Percentiles rank a stretch among this genome's conserved stretches.
These are phyloP conservation scores for Gobius niger DNA, from an alignment of 2,113 vertebrate species.

Conservation along the genomic window DNA sequence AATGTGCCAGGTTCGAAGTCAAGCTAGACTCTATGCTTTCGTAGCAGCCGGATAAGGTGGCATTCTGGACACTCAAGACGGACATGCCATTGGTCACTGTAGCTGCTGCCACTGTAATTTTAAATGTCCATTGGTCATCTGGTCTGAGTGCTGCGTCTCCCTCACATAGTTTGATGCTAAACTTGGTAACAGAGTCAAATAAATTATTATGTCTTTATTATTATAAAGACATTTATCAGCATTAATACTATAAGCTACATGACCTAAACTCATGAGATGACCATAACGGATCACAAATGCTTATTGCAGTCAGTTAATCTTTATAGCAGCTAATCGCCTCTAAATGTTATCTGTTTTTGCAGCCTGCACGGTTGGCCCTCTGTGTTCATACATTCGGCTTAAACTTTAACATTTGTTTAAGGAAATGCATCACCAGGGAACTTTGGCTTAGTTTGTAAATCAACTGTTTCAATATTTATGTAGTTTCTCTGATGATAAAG, in stretches of 20 bases:
- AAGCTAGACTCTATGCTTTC: neutral
- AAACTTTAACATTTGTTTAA: slow-evolving; percentile 5
- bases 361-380: neutral
- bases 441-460: slow-evolving; percentile 1
- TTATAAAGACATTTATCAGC: too few relatives aligned
- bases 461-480: neutral
- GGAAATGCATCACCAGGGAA: neutral
- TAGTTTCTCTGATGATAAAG: neutral
- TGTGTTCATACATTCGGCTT: neutral
- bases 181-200: neutral
- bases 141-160: neutral
- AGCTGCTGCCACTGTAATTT: neutral
- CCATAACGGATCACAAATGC: neutral
- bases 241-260: too few relatives aligned
- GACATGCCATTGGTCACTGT: neutral
- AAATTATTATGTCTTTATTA: neutral
- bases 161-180: neutral
- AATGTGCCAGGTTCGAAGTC: neutral
- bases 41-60: neutral
- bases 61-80: neutral
- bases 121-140: neutral
- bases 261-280: neutral
- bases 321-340: neutral
- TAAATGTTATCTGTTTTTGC: neutral
- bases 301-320: neutral